These are phyloP conservation scores for Noctua janthe DNA, from an alignment of 2,888 invertebrate species.

Conservation along the genomic window DNA sequence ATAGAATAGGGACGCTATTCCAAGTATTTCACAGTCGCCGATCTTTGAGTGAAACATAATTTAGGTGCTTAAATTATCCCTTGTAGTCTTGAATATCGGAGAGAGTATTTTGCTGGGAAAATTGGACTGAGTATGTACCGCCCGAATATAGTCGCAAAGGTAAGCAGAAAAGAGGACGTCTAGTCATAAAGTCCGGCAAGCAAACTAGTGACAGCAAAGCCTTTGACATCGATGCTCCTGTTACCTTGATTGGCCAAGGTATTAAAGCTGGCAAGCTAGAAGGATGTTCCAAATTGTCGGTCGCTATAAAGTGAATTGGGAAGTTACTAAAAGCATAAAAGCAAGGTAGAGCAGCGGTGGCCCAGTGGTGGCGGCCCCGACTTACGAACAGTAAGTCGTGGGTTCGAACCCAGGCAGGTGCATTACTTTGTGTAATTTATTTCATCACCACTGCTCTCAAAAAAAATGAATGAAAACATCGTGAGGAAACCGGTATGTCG, in stretches of 20 bases:
- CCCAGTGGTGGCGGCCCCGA: too few relatives aligned
- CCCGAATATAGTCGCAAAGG: neutral
- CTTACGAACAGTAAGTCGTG: too few relatives aligned
- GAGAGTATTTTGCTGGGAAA: constrained; percentile 8
- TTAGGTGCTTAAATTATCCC: constrained; percentile 2
- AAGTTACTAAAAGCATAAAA: constrained; percentile 1
- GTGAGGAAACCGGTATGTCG: too few relatives aligned
- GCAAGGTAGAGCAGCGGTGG: too few relatives aligned
- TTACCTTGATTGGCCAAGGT: constrained; percentile 6
- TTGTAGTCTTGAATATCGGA: neutral
- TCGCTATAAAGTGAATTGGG: neutral
- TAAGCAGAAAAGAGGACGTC: neutral
- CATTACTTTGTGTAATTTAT: too few relatives aligned
- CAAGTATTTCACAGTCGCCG: neutral
- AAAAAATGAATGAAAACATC: too few relatives aligned
- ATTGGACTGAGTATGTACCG: neutral
- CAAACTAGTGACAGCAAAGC: neutral
- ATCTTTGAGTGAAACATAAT: constrained; percentile 22
- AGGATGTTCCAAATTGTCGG: neutral
- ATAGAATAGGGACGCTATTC: constrained; percentile 38
- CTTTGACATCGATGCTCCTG: constrained; percentile 4
- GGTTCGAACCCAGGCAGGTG: too few relatives aligned
- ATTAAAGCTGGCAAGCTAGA: neutral
- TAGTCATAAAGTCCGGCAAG: constrained; percentile 2
- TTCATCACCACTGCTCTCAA: too few relatives aligned